These are phyloP conservation scores for Antechinus stuartii DNA, from an alignment of 2,113 vertebrate species.

Conservation along the genomic window DNA sequence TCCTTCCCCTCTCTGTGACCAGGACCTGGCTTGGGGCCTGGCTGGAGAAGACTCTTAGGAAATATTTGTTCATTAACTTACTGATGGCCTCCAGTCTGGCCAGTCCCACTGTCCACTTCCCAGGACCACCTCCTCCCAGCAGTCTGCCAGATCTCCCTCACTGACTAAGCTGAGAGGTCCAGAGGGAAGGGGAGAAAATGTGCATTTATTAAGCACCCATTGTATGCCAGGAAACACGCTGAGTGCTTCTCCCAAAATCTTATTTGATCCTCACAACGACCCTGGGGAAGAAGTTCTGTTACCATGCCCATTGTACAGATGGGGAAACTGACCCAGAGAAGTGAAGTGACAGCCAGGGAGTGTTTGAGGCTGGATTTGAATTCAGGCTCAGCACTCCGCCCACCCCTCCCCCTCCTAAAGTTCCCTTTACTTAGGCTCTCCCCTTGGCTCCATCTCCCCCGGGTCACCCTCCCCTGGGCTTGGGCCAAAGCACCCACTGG, in stretches of 20 bases:
- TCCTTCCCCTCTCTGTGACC: neutral
- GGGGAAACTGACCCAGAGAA: neutral
- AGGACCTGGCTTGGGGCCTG: rapidly evolving
- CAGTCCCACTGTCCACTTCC: neutral
- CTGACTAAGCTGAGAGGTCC: neutral
- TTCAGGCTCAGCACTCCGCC: neutral
- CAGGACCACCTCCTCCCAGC: neutral
- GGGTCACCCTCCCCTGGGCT: too few species aligned
- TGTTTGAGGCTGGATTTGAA: neutral
- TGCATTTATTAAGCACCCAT: too few species aligned
- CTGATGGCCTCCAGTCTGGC: neutral
- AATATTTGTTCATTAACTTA: neutral
- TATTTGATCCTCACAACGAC: too few species aligned
- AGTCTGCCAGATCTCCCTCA: neutral
- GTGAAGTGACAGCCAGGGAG: neutral
- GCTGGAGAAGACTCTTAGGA: neutral
- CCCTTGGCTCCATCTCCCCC: too few species aligned
- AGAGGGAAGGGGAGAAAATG: too few species aligned
- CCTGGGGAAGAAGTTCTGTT: too few species aligned
- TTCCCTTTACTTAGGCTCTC: neutral
- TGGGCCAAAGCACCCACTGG: too few species aligned
- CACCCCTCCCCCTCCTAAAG: neutral
- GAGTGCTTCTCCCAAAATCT: too few species aligned
- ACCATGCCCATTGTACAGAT: too few species aligned
- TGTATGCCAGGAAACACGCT: too few species aligned